phyloP scores from a whole-genome alignment of 2,797 vertebrate species.

The Fistularia commersonii region DNA sequence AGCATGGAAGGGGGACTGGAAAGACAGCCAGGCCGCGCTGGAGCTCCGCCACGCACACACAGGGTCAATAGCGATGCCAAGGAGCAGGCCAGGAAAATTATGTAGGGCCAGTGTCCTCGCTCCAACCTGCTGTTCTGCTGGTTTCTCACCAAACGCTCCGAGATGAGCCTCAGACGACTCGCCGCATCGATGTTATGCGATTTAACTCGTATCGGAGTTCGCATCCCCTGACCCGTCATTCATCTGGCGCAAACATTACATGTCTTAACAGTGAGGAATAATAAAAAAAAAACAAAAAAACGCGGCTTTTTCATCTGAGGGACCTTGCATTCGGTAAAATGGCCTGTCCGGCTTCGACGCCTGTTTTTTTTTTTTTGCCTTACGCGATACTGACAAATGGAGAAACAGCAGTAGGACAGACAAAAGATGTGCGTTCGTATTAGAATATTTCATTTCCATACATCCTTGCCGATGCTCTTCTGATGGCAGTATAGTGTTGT shows the following conservation, averaged over 20 bases:
- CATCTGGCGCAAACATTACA: no score
- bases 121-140: constrained; percentile 37
- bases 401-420: constrained; percentile 6
- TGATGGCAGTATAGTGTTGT: constrained; percentile 23
- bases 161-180: no score
- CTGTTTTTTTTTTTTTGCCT: no score
- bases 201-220: no score
- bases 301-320: no score
- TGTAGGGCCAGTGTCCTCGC: constrained; percentile 36
- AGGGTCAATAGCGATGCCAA: constrained; percentile 50
- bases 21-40: constrained; percentile 52
- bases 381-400: constrained; percentile 1
- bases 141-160: constrained; percentile 29
- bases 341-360: no score
- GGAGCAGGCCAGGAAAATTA: constrained; percentile 56
- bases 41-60: constrained; percentile 62
- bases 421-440: constrained; percentile 16
- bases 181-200: no score
- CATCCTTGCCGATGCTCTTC: constrained; percentile 14
- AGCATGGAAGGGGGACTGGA: constrained; percentile 41
- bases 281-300: no score
- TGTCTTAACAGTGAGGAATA: no score
- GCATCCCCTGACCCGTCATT: no score
- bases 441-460: constrained; percentile 1
- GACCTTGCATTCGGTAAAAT: constrained; percentile 5